A percentile compares a stretch with the other conserved stretches of the same genome.
Evolutionary conservation across 2,797 vertebrate genomes (phyloP).

Genomic region (Myripristis jacobus): DNA sequence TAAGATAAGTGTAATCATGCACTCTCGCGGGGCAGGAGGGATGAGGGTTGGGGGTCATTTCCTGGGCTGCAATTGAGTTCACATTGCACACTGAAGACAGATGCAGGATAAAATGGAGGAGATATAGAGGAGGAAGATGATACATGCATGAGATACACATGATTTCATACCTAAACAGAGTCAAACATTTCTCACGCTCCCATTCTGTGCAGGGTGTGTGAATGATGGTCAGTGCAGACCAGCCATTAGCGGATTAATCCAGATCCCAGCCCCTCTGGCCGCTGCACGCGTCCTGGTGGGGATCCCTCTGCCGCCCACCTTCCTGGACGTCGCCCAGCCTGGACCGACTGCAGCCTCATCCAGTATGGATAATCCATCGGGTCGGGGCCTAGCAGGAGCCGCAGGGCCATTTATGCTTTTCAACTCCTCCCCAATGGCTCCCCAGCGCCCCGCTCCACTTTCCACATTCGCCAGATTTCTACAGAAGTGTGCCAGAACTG

Average conservation of each 20-base stretch:
- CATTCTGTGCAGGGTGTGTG: slow-evolving; percentile 48
- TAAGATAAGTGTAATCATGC: slow-evolving; percentile 4
- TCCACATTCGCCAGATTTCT: slow-evolving; percentile 62
- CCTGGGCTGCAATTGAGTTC: slow-evolving; percentile 3
- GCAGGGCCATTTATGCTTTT: slow-evolving; percentile 70
- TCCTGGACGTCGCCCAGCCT: slow-evolving; percentile 74
- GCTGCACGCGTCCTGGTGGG: slow-evolving; percentile 49
- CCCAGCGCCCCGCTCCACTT: slow-evolving; percentile 46
- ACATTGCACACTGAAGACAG: slow-evolving; percentile 24
- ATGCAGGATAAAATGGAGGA: slow-evolving; percentile 12
- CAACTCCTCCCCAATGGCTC: slow-evolving; percentile 65
- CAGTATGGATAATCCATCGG: slow-evolving; percentile 82
- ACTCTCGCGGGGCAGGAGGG: slow-evolving; percentile 2
- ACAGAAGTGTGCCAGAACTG: slow-evolving; percentile 59
- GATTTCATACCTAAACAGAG: slow-evolving; percentile 34
- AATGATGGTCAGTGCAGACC: slow-evolving; percentile 29
- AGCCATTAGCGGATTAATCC: slow-evolving; percentile 56
- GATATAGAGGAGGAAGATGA: slow-evolving; percentile 3
- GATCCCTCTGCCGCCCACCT: slow-evolving; percentile 77
- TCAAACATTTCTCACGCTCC: slow-evolving; percentile 65
- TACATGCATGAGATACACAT: slow-evolving; percentile 24
- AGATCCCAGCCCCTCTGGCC: slow-evolving; percentile 18
- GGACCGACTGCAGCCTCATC: slow-evolving; percentile 73
- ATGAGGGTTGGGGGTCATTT: not conserved
- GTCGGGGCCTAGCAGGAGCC: slow-evolving; percentile 59